Conservation (phyloP, 2,797 vertebrate genomes). For the Rhabdophis nuchalis region DNA sequence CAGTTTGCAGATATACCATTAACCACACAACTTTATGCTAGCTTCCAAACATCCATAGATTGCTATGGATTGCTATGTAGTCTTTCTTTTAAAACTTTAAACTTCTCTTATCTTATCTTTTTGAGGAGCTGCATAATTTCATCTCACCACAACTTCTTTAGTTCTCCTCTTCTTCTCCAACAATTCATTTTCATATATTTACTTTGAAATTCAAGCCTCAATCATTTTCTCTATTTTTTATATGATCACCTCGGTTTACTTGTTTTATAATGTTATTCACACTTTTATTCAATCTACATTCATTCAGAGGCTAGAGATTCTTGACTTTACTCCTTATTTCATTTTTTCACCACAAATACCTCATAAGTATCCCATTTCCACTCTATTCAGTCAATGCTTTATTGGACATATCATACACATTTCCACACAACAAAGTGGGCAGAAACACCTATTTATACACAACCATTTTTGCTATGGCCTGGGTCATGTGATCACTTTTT, state of each 20-base stretch:
- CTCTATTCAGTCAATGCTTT: background rate
- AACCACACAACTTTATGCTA: background rate
- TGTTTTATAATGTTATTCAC: background rate
- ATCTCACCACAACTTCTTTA: background rate
- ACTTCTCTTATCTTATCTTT: background rate
- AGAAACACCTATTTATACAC: background rate
- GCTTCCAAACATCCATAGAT: background rate
- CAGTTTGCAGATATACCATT: background rate
- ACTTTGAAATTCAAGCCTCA: background rate
- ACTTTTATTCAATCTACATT: background rate
- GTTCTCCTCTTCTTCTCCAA: background rate
- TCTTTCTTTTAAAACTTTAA: background rate
- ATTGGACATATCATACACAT: background rate
- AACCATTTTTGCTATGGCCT: background rate
- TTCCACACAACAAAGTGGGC: background rate
- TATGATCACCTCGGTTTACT: background rate
- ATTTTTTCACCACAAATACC: background rate
- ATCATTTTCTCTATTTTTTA: background rate
- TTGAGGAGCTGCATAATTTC: background rate
- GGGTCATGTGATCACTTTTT: background rate
- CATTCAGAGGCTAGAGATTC: background rate
- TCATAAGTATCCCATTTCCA: background rate
- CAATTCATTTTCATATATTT: background rate
- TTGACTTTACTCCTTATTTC: background rate
- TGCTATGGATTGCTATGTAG: background rate